Percentiles rank a stretch among this genome's conserved stretches.
Conservation (phyloP, 2,113 vertebrate species). For the Charadrius vociferus region DNA sequence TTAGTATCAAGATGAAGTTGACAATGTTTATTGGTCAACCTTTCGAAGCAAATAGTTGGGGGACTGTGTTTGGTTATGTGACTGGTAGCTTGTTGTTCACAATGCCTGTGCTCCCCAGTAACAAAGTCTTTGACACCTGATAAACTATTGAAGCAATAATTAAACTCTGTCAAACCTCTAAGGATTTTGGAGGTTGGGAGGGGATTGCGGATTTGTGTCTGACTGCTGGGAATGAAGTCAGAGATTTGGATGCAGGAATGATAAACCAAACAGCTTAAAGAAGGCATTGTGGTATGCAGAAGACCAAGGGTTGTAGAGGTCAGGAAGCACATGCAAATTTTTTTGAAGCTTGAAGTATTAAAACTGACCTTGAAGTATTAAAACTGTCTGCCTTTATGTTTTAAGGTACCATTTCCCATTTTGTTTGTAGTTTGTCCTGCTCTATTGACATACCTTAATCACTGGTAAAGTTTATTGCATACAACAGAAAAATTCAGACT, state of each 20-base stretch:
- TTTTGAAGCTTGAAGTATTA: background rate
- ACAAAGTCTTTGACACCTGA: rapidly evolving
- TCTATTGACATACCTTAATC: background rate
- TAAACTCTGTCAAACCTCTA: background rate
- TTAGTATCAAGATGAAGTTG: background rate
- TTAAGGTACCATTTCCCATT: background rate
- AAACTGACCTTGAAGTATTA: background rate
- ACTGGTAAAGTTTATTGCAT: background rate
- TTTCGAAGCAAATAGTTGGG: background rate
- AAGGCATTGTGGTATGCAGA: background rate
- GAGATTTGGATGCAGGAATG: background rate
- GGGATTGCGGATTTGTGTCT: background rate
- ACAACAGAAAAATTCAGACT: background rate
- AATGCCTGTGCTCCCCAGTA: background rate
- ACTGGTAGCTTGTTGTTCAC: background rate
- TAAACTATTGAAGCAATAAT: background rate
- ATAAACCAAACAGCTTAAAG: background rate
- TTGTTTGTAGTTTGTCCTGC: background rate
- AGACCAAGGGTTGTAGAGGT: background rate
- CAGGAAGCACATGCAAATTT: background rate
- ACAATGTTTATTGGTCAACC: background rate
- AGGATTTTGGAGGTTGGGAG: background rate
- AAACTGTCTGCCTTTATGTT: background rate
- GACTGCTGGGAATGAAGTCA: background rate
- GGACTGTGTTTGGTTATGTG: background rate